These are phyloP conservation scores for Fregata magnificens DNA, from an alignment of 2,113 vertebrate genomes.

Conservation along the genomic window DNA sequence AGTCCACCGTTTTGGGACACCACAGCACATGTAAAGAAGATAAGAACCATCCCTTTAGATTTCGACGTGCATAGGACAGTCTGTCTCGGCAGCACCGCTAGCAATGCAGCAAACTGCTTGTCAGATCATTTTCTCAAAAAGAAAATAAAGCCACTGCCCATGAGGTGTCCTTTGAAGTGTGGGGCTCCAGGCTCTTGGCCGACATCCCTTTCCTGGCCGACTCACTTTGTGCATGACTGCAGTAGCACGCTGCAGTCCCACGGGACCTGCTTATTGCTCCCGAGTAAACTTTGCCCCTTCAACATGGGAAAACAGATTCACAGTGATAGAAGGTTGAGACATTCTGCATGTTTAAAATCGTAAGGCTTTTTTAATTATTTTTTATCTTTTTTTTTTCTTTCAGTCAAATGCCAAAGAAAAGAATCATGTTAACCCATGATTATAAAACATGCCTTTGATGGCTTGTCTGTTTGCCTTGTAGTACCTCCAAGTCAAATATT, in stretches of 20 bases:
- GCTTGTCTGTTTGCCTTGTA: slow-evolving; percentile 10
- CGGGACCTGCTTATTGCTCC: slow-evolving; percentile 42
- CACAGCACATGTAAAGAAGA: not conserved
- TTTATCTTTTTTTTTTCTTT: not conserved
- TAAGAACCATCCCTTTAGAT: not conserved
- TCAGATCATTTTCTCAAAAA: not conserved
- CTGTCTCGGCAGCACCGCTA: not conserved
- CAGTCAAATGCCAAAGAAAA: slow-evolving; percentile 41
- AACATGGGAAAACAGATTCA: slow-evolving; percentile 53
- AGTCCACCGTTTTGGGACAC: not conserved
- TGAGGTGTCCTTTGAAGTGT: slow-evolving; percentile 30
- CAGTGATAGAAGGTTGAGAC: slow-evolving; percentile 9
- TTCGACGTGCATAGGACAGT: not conserved
- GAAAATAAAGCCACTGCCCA: not conserved
- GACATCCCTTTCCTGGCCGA: not conserved
- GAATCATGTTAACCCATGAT: not conserved
- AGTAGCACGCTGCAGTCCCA: slow-evolving; percentile 31
- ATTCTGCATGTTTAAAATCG: slow-evolving; percentile 34
- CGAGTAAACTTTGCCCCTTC: slow-evolving; percentile 15
- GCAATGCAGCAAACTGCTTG: not conserved
- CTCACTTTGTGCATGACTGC: slow-evolving; percentile 17
- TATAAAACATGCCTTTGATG: slow-evolving; percentile 42
- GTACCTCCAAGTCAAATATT: slow-evolving; percentile 44
- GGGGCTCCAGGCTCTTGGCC: not conserved
- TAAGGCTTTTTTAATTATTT: not conserved